Evolutionary conservation across 2,113 vertebrate species (phyloP), one percentile per base, ranked within the genome.

Genomic region (Gallinago paraguaiae): DNA sequence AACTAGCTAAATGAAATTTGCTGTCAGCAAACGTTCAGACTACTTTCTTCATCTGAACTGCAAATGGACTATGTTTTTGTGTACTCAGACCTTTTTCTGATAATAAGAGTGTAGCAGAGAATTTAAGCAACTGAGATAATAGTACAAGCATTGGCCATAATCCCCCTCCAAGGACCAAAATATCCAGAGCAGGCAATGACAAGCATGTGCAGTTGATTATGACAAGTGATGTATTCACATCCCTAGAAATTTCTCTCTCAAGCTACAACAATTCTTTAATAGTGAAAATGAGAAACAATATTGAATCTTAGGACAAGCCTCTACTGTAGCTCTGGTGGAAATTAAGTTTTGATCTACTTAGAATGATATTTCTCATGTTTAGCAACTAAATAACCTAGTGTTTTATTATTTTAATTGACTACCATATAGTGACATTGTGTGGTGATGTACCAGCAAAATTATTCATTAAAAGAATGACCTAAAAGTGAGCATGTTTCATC

Each of bases 1-100:
- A 95, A 91, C 37, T 76, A 85, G 31, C 50, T 76, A 94, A 89
- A 96, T 79, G 28, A 92, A 90, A 93, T 92, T 86, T 86, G 93
- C 83, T 92, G 67, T 82, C 70, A 93, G 77, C 92, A 91, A 91
- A 79, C 31, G 19, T 94, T 82, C 46, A 1, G 3, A 86, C 25
- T 54, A 59, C 37, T 82, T 93, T 79, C 68, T 72, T 87, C 11
- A 2, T 82, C 83, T 60, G 53, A 70, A 31, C 93, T 78, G 68
- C 39, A 70, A 79, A 83, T 24, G 17, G 16, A 27, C 25, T 86
- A 24, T 18, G 20, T 30, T 88, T 95, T 70, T 83, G 39, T 78
- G 88, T 64, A 33, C 31, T 83, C 70, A 33, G 43, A 51, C 28
- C 27, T 77, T 82, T 89, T 84, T 57, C 53, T 76, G 24, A 79